Evolutionary conservation across 2,888 invertebrate genomes (phyloP), one percentile per base, ranked within the genome.

Genomic region (Baccha elongata): DNA sequence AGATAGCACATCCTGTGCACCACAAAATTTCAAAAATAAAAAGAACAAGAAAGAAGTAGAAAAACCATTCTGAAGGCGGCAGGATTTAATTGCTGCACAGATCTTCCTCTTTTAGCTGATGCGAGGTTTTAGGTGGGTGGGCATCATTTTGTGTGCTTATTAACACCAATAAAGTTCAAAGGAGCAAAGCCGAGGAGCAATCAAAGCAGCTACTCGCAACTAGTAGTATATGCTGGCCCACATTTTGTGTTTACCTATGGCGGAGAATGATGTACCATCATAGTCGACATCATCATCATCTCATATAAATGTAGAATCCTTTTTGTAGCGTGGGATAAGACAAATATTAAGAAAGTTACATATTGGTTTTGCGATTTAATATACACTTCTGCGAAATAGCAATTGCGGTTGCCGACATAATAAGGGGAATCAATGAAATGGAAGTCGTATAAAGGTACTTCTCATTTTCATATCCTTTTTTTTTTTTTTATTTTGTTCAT

Each of bases 91-190:
- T 83, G 81, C 60, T 67, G 71, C 60, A 67, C 29, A 17, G 15
- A 40, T 32, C 48, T 60, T 52, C 37, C 52, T 15, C 44, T 17
- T 29, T 60, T n/a, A 4, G 29, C 52, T 11, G n/a, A n/a, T n/a
- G 50, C 71, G 10, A 10, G n/a, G 21, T n/a, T 26, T 8, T 11
- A 10, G 19, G 44, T 15, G 71, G 58, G 69, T 19, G 72, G 67
- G 69, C 55, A 71, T 75, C 72, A 76, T 76, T 83, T 76, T 76
- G 81, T 83, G 60, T 83, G 81, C 81, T 72, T 83, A 83, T 83
- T 83, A 83, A 83, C 81, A 83, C 81, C 81, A 76, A 76, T 68
- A 83, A 76, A 83, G 81, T 83, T 76, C 81, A 76, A 83, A 83
- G 76, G 76, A 83, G 81, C 81, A 83, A 83, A 76, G 21, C 69